Base-by-base conservation (phyloP, 2,888 invertebrate species). In the Lepidonotus clava region DNA sequence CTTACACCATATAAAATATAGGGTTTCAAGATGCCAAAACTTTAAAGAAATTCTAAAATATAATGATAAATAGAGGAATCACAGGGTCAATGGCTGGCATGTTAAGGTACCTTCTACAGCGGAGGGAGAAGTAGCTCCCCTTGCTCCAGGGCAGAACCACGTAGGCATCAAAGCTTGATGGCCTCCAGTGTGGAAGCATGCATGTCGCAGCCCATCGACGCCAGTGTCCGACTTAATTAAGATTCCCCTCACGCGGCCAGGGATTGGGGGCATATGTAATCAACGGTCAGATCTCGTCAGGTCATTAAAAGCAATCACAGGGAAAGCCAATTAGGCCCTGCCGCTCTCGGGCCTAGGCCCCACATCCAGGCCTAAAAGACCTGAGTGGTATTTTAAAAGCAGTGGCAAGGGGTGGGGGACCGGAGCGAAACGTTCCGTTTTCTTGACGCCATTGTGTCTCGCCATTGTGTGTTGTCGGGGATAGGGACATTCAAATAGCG, bases 221-320 rank as follows among this genome's bases (percentile, higher is more conserved):
- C 38, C 34, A 38, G 38, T 24, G 71, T n/a, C 71, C 8, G 14
- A 18, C 38, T 38, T 71, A 71, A 71, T 71, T 71, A 38, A 71
- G 71, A 71, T 71, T 71, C 71, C 71, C 34, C 36, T 24, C 71
- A 71, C 21, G 71, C 38, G 11, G 21, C 36, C 38, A 18, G 4
- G 71, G 71, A 71, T 71, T 38, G 14, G n/a, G 71, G 71, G 6
- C 71, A 71, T 38, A 38, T 71, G 71, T 71, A 71, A 71, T 71
- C 71, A 71, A 71, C 71, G 71, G 71, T 71, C 71, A 71, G 71
- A 71, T 71, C 71, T 71, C 36, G 71, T 71, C 38, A 38, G 71
- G 71, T 71, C 71, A 71, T 71, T 71, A 71, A 71, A 71, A 38
- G 36, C 71, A 71, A 71, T 71, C 71, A 71, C 36, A 71, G 71